Conservation (phyloP, 1,140 invertebrate species). For the Eriocheir sinensis region DNA sequence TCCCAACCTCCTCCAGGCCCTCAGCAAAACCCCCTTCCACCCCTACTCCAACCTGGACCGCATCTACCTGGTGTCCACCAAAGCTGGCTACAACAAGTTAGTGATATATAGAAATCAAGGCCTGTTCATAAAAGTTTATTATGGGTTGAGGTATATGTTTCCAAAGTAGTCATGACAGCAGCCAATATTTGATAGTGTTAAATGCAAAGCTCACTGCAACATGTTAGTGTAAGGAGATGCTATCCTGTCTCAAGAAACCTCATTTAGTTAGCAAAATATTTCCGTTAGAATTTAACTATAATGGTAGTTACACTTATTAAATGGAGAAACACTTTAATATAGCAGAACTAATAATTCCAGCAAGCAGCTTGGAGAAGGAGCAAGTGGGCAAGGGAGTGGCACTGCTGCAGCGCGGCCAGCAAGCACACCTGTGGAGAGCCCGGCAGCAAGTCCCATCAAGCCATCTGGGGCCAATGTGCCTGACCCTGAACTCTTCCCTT, state of each 20-base stretch:
- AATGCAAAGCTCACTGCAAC: too few relatives aligned
- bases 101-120: too few relatives aligned
- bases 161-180: too few relatives aligned
- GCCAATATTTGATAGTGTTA: too few relatives aligned
- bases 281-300: too few relatives aligned
- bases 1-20: conserved; percentile 91
- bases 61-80: conserved; percentile 80
- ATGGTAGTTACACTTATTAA: too few relatives aligned
- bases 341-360: neutral
- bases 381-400: conserved; percentile 30
- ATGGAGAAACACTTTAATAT: too few relatives aligned
- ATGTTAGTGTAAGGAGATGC: too few relatives aligned
- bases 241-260: too few relatives aligned
- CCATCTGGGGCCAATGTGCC: conserved; percentile 82
- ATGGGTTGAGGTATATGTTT: too few relatives aligned
- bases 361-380: conserved; percentile 51
- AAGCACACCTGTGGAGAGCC: conserved; percentile 7
- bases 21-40: conserved; percentile 92
- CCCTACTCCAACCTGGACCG: conserved; percentile 85
- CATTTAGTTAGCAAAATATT: too few relatives aligned
- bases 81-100: conserved; percentile 62
- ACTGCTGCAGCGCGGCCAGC: neutral
- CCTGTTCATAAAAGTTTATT: too few relatives aligned
- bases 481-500: conserved; percentile 90
- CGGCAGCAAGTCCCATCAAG: conserved; percentile 28